Base-by-base conservation (phyloP, 2,113 vertebrate genomes). In the Anguilla rostrata region DNA sequence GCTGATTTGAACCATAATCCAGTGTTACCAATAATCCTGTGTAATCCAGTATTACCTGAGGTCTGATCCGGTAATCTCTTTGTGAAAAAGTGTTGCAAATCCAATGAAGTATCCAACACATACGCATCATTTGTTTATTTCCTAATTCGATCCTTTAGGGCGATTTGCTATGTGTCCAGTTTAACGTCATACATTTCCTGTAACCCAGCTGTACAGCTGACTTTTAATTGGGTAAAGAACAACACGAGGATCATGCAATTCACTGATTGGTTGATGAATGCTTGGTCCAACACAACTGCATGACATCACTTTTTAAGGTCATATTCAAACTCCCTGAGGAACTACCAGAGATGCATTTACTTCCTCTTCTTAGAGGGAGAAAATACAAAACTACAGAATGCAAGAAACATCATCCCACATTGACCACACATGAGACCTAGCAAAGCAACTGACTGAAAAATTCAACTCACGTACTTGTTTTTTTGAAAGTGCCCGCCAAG, bases 41-140 rank as follows among this genome's bases (percentile, higher is more conserved):
- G 89, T 93, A 93, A 94, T 79, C 91, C 89, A 78, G 86, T 92
- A 94, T 93, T 92, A 91, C 91, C 92, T 88, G 89, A 91, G 92
- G 94, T 94, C 92, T 91, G 84, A 90, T 86, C 81, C 57, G 87
- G 87, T 94, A 92, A 94, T 93, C 92, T 86, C 78, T 87, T 90
- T 89, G 92, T 92, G 88, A 90, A 88, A 93, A 92, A 90, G 90
- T 89, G 91, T 90, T 87, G 88, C 87, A 92, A 92, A 94, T 90
- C 91, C 90, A 91, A 82, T 8, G 49, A 82, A 3, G 49, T 34
- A 56, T 49, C n/a, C 22, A 53, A 29, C 14, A 82, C 49, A 9
- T 53, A 53, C 26, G 12, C 22, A 34, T 3, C 3, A 82, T 34
- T 82, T 26, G 22, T 34, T 82, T 7, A 34, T 53, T 22, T 80